phyloP scores from a whole-genome alignment of 2,888 invertebrate genomes.

The Mesorhabditis spiculigera region DNA sequence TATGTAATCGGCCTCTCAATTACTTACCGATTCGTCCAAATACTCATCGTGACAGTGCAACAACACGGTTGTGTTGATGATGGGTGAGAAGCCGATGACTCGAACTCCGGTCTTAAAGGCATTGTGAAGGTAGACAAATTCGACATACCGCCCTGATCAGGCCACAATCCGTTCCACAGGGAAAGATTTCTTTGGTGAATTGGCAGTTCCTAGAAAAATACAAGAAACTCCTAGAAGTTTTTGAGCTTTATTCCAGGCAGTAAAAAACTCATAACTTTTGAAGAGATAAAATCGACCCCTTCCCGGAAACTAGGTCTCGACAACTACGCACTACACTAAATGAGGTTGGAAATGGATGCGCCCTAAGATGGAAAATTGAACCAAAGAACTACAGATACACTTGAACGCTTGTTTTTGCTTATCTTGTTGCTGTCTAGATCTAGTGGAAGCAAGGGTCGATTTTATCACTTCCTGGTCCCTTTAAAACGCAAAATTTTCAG shows the following conservation, averaged over 20 bases:
- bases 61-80: neutral
- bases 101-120: neutral
- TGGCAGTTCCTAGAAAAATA: neutral
- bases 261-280: no score
- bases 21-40: neutral
- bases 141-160: neutral
- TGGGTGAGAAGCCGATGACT: neutral
- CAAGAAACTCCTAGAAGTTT: neutral
- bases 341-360: no score
- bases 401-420: no score
- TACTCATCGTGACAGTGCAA: neutral
- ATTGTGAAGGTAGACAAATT: no score
- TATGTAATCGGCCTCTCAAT: neutral
- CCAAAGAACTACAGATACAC: no score
- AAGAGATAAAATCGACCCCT: neutral
- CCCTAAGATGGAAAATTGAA: no score
- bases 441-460: neutral
- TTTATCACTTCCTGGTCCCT: neutral
- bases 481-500: neutral
- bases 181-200: neutral
- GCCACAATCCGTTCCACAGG: neutral
- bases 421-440: neutral
- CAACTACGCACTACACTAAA: no score
- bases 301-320: neutral
- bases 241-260: no score